Percentiles rank a stretch among this genome's conserved stretches.
Evolutionary conservation across 2,113 vertebrate species (phyloP).

Genomic region (Archocentrus centrarchus): DNA sequence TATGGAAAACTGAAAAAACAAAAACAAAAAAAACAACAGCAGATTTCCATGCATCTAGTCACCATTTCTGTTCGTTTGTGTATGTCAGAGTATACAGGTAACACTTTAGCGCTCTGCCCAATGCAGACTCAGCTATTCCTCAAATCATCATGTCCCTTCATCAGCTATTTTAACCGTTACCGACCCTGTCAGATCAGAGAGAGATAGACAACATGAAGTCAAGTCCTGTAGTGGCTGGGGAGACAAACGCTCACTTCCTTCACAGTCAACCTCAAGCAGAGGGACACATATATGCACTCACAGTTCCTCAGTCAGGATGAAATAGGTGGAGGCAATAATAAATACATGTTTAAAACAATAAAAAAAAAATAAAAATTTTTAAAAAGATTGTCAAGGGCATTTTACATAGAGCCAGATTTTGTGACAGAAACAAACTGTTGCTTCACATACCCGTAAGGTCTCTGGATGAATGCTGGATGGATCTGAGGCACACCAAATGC

Average conservation of each 20-base stretch:
- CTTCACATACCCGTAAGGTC: conserved; percentile 92
- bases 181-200: conserved; percentile 99
- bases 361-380: background rate
- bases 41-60: conserved; percentile 99
- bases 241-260: conserved; percentile 73
- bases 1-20: conserved; percentile 73
- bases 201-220: conserved; percentile 96
- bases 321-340: conserved; percentile 42
- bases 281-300: conserved; percentile 66
- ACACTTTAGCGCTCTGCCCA: conserved; percentile 91
- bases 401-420: conserved; percentile 20
- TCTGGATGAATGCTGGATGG: conserved; percentile 95
- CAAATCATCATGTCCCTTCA: conserved; percentile 88
- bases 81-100: conserved; percentile 96
- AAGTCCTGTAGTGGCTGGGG: conserved; percentile 76
- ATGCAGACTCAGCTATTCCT: conserved; percentile 98
- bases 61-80: conserved; percentile 96
- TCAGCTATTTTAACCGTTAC: conserved; percentile 99
- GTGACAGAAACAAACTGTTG: background rate
- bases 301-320: conserved; percentile 63
- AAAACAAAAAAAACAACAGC: conserved; percentile 38
- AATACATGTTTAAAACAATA: conserved; percentile 49
- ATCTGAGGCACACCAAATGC: conserved; percentile 95
- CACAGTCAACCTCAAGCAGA: conserved; percentile 65
- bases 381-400: background rate